Percentiles rank a stretch among this genome's conserved stretches.
These are phyloP conservation scores for Beris chalybata DNA, from an alignment of 2,888 invertebrate species.

Conservation along the genomic window DNA sequence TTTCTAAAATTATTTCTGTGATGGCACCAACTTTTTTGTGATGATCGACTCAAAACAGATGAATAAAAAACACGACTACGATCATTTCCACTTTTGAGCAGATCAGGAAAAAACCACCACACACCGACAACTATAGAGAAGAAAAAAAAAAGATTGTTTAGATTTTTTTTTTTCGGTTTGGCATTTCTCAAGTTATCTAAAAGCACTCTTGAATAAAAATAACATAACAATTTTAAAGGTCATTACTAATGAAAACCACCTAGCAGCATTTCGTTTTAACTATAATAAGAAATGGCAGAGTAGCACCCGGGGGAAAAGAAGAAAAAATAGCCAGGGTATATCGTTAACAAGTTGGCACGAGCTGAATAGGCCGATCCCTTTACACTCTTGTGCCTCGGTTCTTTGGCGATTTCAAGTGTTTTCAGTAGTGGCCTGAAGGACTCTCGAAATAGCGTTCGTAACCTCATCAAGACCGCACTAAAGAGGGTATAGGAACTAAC, in stretches of 20 bases:
- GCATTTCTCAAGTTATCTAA: slow-evolving; percentile 14
- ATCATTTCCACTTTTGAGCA: too few species aligned
- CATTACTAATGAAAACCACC: slow-evolving; percentile 16
- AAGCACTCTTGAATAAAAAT: slow-evolving; percentile 22
- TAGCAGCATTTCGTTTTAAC: neutral
- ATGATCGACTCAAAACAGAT: too few species aligned
- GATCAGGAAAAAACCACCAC: too few species aligned
- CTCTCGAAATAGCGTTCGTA: slow-evolving; percentile 22
- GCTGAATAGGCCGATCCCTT: slow-evolving; percentile 26
- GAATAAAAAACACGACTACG: too few species aligned
- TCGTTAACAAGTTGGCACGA: slow-evolving; percentile 17
- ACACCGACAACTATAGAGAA: too few species aligned
- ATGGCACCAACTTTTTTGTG: slow-evolving; percentile 1
- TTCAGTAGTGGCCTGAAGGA: slow-evolving; percentile 23
- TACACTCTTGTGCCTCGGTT: slow-evolving; percentile 1
- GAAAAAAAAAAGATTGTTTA: too few species aligned
- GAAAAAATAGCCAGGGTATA: too few species aligned
- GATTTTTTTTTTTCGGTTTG: slow-evolving; percentile 6
- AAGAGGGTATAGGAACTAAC: slow-evolving; percentile 25
- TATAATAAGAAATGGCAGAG: neutral
- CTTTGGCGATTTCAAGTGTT: slow-evolving; percentile 19
- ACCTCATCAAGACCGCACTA: slow-evolving; percentile 24
- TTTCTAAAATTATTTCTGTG: slow-evolving; percentile 16
- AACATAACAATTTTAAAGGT: slow-evolving; percentile 19
- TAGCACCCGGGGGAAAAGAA: too few species aligned